Conservation (phyloP, 2,113 vertebrate genomes). For the Lontra canadensis region DNA sequence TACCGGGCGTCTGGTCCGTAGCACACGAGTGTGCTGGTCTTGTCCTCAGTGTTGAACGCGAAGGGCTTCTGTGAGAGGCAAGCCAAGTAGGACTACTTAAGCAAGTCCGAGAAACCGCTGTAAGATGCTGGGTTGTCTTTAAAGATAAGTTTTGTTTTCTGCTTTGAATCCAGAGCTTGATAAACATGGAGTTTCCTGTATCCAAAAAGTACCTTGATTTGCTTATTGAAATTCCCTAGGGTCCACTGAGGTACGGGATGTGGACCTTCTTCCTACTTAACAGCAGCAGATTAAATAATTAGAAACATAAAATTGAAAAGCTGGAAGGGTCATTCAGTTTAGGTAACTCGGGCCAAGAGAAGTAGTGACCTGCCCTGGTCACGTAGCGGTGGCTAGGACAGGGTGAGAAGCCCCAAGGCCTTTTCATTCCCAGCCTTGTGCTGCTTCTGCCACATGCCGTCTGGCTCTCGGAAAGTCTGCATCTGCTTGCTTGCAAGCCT, state of each 20-base stretch:
- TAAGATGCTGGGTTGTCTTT: neutral
- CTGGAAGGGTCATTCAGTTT: neutral
- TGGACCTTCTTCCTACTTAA: neutral
- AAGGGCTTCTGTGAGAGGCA: neutral
- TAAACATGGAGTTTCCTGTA: neutral
- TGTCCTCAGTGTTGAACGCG: neutral
- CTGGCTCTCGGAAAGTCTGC: neutral
- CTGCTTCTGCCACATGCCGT: neutral
- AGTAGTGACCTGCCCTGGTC: neutral
- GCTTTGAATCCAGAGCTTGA: conserved; percentile 35
- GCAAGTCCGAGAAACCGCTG: neutral
- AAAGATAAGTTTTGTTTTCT: conserved; percentile 28
- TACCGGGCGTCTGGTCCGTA: neutral
- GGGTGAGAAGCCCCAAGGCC: neutral
- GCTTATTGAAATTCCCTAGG: conserved; percentile 14
- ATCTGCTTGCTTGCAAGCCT: neutral
- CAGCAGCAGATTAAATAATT: neutral
- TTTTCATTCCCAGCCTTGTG: neutral
- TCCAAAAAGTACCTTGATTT: conserved; percentile 45
- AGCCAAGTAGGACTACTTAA: neutral
- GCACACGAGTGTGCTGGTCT: neutral
- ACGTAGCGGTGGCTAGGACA: neutral
- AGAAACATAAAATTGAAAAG: conserved; percentile 1
- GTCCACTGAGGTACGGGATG: neutral
- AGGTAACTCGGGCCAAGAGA: neutral